Percentiles rank a stretch among this genome's conserved stretches.
Conservation (phyloP, 2,797 vertebrate genomes). For the Sylvilagus floridanus region DNA sequence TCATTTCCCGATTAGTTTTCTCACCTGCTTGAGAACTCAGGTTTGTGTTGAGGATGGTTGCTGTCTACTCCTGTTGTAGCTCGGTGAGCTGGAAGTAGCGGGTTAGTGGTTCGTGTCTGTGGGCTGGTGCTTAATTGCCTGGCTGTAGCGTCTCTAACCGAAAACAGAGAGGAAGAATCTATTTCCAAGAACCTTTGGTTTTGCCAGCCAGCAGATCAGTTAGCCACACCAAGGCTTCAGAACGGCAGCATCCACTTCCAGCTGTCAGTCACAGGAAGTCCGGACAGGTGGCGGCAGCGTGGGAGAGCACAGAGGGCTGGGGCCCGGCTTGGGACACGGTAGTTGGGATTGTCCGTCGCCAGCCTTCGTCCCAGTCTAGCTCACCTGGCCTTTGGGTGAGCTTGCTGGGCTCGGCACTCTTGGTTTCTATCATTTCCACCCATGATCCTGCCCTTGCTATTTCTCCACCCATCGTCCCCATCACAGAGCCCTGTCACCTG, state of each 20-base stretch:
- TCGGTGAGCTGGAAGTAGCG: not conserved
- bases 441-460: not conserved
- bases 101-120: not conserved
- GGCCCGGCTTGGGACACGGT: not conserved
- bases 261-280: not conserved
- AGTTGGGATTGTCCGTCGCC: not conserved
- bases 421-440: not conserved
- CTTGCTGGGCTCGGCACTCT: not conserved
- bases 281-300: not conserved
- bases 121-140: not conserved
- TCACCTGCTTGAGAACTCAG: not conserved
- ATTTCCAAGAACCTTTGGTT: conserved; percentile 6
- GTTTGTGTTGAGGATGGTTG: not conserved
- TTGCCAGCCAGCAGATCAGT: not conserved
- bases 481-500: not conserved
- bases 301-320: not conserved
- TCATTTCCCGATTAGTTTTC: not conserved
- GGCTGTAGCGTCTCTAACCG: not conserved
- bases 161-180: not conserved
- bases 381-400: conserved; percentile 17
- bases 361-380: not conserved
- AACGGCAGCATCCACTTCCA: not conserved
- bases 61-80: not conserved
- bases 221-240: not conserved
- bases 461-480: not conserved